Conservation (phyloP, 2,888 invertebrate species). For the Meganola albula region DNA sequence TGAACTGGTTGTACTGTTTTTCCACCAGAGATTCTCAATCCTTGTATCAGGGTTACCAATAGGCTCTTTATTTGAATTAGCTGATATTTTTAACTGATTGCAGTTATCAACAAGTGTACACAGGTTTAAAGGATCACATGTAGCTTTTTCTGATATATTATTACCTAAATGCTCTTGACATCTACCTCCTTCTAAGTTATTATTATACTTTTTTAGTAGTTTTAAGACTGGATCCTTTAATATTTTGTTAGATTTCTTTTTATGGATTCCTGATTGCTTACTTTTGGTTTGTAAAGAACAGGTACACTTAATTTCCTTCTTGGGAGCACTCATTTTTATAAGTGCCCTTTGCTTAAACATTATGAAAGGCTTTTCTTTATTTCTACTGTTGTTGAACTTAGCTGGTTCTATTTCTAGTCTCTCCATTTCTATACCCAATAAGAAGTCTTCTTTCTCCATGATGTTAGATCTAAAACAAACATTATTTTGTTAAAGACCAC, state of each 20-base stretch:
- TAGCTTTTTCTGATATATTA: slow-evolving; percentile 24
- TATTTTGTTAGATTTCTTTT: slow-evolving; percentile 66
- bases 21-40: slow-evolving; percentile 54
- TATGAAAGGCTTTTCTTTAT: slow-evolving; percentile 54
- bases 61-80: slow-evolving; percentile 32
- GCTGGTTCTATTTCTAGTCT: slow-evolving; percentile 76
- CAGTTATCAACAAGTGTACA: slow-evolving; percentile 64
- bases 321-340: slow-evolving; percentile 27
- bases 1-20: slow-evolving; percentile 34
- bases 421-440: slow-evolving; percentile 72
- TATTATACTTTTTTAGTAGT: slow-evolving; percentile 50
- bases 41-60: slow-evolving; percentile 22
- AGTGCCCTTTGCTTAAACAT: slow-evolving; percentile 23
- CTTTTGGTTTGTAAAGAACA: slow-evolving; percentile 44
- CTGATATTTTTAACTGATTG: slow-evolving; percentile 62
- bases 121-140: slow-evolving; percentile 48
- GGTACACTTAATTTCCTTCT: slow-evolving; percentile 42
- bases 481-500: slow-evolving; percentile 1
- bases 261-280: slow-evolving; percentile 42
- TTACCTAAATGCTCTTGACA: slow-evolving; percentile 28
- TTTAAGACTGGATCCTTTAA: slow-evolving; percentile 78
- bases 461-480: not conserved
- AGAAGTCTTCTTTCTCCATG: slow-evolving; percentile 69
- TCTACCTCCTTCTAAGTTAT: slow-evolving; percentile 28
- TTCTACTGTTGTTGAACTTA: slow-evolving; percentile 39